Evolutionary conservation across 2,888 invertebrate genomes (phyloP), one percentile per base, ranked within the genome.

Genomic region (Drosophila neotestacea): DNA sequence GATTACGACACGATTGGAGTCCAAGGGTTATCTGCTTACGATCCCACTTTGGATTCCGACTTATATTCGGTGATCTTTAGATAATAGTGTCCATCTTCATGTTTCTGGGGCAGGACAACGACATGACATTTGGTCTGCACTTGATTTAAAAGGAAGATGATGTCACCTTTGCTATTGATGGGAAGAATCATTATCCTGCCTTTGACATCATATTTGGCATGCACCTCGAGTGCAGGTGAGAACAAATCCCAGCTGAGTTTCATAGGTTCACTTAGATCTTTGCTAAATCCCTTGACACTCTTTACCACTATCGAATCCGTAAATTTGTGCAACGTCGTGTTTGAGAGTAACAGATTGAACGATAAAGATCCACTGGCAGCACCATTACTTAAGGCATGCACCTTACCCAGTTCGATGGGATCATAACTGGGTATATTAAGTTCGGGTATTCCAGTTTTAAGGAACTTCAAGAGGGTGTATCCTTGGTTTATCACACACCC

Each of bases 151-250:
- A 36, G 56, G 60, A 86, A 68, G 27, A 60, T 13, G 1, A 83
- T 0, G 5, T 79, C 61, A 11, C 90, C 91, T 5, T 80, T 74
- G 38, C 89, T 82, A 4, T 60, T 51, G 1, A 90, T 68, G 4
- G 90, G 91, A 41, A 90, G 41, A 0, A 90, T 63, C 6, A 90
- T 59, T 0, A 90, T 59, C 44, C 81, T 85, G 13, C 90, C 90
- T 6, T 70, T 67, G 4, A 88, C 76, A 7, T 84, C 81, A 48
- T 90, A 90, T 11, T 86, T 65, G 16, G 88, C 74, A 6, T 42
- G 71, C 27, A 90, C 51, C 38, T 70, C 77, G 3, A 86, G n/a
- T 2, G 52, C 44, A 0, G 77, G 55, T 3, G 66, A n/a, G 0
- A 6, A 28, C 0, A 72, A 27, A 2, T 59, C 44, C 36, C 70